phyloP scores from a whole-genome alignment of 2,888 invertebrate species.

The Arge pagana region DNA sequence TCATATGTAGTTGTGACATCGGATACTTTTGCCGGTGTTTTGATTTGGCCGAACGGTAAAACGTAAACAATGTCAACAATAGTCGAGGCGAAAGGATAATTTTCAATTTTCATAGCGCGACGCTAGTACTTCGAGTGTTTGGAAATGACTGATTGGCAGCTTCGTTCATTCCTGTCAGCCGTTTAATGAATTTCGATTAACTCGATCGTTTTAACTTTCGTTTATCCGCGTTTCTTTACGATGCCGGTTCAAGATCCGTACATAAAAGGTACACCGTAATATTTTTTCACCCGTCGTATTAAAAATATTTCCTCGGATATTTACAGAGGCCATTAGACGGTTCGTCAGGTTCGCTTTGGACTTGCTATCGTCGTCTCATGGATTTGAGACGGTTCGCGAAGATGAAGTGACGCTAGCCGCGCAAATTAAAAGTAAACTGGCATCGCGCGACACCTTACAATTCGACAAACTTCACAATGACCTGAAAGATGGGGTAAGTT shows the following conservation, averaged over 20 bases:
- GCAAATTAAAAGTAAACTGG: slow-evolving; percentile 50
- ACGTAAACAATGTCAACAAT: too few relatives aligned
- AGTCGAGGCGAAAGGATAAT: too few relatives aligned
- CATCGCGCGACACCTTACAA: slow-evolving; percentile 41
- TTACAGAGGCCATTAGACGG: slow-evolving; percentile 18
- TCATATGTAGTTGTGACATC: too few relatives aligned
- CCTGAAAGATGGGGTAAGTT: slow-evolving; percentile 49
- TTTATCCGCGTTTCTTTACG: too few relatives aligned
- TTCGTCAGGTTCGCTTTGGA: slow-evolving; percentile 37
- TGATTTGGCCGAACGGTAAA: too few relatives aligned
- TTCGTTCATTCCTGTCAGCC: too few relatives aligned
- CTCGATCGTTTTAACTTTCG: too few relatives aligned
- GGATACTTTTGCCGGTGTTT: neutral
- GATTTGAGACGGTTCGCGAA: slow-evolving; percentile 45
- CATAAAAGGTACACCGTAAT: slow-evolving; percentile 7
- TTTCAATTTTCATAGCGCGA: too few relatives aligned
- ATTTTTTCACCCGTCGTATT: neutral
- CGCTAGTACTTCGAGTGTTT: too few relatives aligned
- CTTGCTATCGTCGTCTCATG: slow-evolving; percentile 49
- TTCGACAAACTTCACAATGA: slow-evolving; percentile 53
- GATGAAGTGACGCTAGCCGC: slow-evolving; percentile 48
- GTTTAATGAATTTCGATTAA: too few relatives aligned
- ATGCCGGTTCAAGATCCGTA: slow-evolving; percentile 18
- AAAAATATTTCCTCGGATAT: slow-evolving; percentile 3
- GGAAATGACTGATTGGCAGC: too few relatives aligned